Base-by-base conservation (phyloP, 2,797 vertebrate species). In the Enteromius argenteus region DNA sequence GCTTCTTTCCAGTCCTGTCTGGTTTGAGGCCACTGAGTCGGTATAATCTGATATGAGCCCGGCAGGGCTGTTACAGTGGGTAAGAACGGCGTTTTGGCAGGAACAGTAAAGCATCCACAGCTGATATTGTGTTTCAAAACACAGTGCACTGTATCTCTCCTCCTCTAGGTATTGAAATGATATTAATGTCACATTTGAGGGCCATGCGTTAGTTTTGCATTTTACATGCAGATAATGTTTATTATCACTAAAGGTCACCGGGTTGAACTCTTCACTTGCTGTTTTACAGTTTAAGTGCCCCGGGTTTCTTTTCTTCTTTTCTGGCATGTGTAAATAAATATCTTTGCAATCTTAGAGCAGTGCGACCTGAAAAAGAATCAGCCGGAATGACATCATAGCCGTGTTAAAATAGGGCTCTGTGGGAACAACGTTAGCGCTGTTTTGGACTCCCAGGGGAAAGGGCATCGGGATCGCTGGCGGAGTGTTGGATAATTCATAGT, bases 111-210 rank as follows among this genome's bases (percentile, higher is more conserved):
- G 83, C 72, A 27, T 60, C 67, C 30, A 5, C 56, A 19, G 74
- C 74, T 88, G 79, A 74, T 80, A 77, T 86, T 62, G 19, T 42
- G 37, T 86, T 90, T 87, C 86, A 85, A 80, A 87, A 90, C 85
- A 73, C 58, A 11, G 7, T 21, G 0, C 64, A 5, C 51, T 13
- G 10, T 62, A 23, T 85, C 75, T 53, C 19, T 64, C 9, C 3
- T 44, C 17, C 30, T 79, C 44, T 53, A 58, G 76, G 23, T 76
- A 75, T 78, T 77, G 49, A 76, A 66, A 78, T 37, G 7, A 23
- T 30, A 39, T 51, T 73, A 62, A 44, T 4, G 32, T 30, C 46
- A 27, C 37, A 21, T 71, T 68, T 53, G 46, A 75, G 39, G 39
- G 68, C 71, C 67, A 23, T 7, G 1, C 0, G 3, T 49, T 51